These are phyloP conservation scores for Drosophila serrata DNA, from an alignment of 1,140 invertebrate species.

Conservation along the genomic window DNA sequence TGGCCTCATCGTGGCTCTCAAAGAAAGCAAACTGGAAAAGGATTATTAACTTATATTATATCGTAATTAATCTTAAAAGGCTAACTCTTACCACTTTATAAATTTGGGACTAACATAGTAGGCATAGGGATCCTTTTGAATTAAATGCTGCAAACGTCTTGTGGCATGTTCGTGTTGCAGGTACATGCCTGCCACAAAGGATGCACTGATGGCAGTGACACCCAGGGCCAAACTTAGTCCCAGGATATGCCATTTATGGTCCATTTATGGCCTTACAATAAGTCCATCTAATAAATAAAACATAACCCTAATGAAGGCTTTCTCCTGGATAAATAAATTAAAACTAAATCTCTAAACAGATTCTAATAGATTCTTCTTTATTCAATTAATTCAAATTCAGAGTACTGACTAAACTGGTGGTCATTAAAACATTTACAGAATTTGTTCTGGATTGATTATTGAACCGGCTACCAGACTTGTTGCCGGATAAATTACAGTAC, in stretches of 20 bases:
- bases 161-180: conserved; percentile 61
- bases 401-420: neutral
- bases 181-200: conserved; percentile 62
- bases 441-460: too few relatives aligned
- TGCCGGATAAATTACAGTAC: neutral
- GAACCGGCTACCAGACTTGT: neutral
- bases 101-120: conserved; percentile 70
- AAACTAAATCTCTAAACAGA: neutral
- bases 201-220: conserved; percentile 16
- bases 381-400: neutral
- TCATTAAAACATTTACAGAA: neutral
- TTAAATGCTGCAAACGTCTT: conserved; percentile 39
- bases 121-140: conserved; percentile 70
- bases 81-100: conserved; percentile 47
- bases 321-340: conserved; percentile 8
- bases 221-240: conserved; percentile 41
- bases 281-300: neutral
- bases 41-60: neutral
- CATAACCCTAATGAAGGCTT: neutral
- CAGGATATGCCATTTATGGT: conserved; percentile 44
- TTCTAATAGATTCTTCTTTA: neutral
- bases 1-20: neutral
- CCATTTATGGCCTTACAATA: conserved; percentile 15
- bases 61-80: neutral
- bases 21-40: conserved; percentile 53